phyloP scores from a whole-genome alignment of 2,113 vertebrate genomes.

The Ptyas mucosa region DNA sequence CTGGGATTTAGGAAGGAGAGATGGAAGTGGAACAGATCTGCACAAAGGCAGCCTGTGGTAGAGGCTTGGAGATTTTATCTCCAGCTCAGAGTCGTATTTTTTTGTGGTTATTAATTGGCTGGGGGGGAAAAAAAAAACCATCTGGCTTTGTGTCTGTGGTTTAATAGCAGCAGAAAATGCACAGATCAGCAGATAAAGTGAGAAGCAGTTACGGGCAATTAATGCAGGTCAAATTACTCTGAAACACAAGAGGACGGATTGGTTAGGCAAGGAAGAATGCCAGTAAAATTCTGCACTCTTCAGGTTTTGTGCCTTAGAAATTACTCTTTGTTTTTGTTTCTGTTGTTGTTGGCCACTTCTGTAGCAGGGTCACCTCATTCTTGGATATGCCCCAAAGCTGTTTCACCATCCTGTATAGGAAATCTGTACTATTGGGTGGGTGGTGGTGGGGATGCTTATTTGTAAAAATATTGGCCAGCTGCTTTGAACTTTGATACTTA shows the following conservation, averaged over 20 bases:
- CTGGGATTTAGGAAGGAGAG: background rate
- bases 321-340: background rate
- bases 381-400: background rate
- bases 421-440: background rate
- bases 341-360: background rate
- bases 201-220: background rate
- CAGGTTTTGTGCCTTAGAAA: background rate
- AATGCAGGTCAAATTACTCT: background rate
- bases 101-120: background rate
- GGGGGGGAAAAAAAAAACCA: background rate
- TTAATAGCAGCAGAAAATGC: background rate
- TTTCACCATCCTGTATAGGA: background rate
- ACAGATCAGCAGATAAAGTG: background rate
- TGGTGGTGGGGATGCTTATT: background rate
- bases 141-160: background rate
- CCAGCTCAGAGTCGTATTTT: background rate
- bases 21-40: background rate
- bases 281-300: background rate
- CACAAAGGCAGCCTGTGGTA: background rate
- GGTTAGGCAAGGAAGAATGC: background rate
- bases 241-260: background rate
- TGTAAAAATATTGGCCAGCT: background rate
- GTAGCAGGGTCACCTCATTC: background rate
- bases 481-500: background rate
- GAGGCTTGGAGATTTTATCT: background rate